phyloP scores from a whole-genome alignment of 2,113 vertebrate genomes.

The Chascanopsetta lugubris region DNA sequence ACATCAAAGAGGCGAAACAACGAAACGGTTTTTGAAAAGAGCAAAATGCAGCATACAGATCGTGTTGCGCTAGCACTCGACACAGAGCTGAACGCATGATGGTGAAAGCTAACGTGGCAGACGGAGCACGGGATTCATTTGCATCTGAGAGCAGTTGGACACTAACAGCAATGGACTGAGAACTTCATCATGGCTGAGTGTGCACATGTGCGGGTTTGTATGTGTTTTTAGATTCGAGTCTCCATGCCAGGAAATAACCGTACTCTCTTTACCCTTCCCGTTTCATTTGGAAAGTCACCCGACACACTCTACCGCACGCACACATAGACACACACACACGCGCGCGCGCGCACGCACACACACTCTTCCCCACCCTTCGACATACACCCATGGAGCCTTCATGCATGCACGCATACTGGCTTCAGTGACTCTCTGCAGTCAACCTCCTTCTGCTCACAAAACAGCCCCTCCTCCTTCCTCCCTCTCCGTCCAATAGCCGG shows the following conservation, averaged over 20 bases:
- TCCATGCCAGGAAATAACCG: conserved; percentile 69
- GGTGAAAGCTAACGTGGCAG: conserved; percentile 30
- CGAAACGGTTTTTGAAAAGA: neutral
- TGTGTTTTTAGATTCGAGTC: conserved; percentile 46
- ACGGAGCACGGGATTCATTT: conserved; percentile 45
- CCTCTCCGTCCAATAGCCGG: conserved; percentile 69
- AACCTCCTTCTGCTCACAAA: conserved; percentile 74
- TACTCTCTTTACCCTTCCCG: conserved; percentile 64
- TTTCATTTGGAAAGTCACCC: conserved; percentile 67
- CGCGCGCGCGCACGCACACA: conserved; percentile 9
- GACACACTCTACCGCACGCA: conserved; percentile 47
- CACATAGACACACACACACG: conserved; percentile 18
- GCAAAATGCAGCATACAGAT: neutral
- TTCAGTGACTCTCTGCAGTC: conserved; percentile 73
- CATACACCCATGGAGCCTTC: conserved; percentile 65
- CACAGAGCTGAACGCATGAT: neutral
- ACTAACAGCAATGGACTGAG: conserved; percentile 31
- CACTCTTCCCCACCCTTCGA: conserved; percentile 56
- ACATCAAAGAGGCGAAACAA: conserved; percentile 8
- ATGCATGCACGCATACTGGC: conserved; percentile 68
- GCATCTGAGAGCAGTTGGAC: conserved; percentile 53
- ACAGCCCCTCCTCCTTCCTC: conserved; percentile 70
- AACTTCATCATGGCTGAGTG: conserved; percentile 30
- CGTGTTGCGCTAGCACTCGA: neutral
- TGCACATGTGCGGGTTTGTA: conserved; percentile 23